These are phyloP conservation scores for Melanchra persicariae DNA, from an alignment of 2,888 invertebrate genomes.

Conservation along the genomic window DNA sequence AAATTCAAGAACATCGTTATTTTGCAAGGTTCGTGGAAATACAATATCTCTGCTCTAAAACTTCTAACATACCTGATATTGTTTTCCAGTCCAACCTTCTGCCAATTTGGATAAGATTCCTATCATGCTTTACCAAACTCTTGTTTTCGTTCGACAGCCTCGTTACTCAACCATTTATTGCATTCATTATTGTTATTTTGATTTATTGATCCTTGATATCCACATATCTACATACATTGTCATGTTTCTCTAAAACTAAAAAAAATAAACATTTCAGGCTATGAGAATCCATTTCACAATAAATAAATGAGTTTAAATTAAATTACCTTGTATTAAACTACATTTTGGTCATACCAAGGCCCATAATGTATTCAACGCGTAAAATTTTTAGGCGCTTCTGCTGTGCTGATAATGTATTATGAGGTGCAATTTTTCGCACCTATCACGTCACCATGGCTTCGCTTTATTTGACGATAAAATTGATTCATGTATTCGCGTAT, in stretches of 20 bases:
- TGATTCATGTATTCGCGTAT: background rate
- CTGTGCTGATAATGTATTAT: background rate
- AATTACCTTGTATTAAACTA: too few species aligned
- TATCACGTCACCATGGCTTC: conserved; percentile 2
- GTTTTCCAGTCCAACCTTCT: background rate
- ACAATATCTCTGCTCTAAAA: background rate
- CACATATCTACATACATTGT: too few species aligned
- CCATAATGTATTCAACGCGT: background rate
- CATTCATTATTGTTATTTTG: too few species aligned
- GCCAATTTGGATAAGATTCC: background rate
- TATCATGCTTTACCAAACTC: background rate
- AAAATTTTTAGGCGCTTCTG: background rate
- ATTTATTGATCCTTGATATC: too few species aligned
- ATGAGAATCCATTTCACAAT: too few species aligned
- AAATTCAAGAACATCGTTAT: too few species aligned
- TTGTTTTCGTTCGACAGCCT: background rate
- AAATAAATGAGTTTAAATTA: too few species aligned
- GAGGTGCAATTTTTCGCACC: conserved; percentile 36
- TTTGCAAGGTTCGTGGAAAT: background rate
- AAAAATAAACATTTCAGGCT: too few species aligned
- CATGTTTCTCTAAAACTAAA: too few species aligned
- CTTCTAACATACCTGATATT: background rate
- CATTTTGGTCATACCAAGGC: background rate
- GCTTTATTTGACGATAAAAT: conserved; percentile 19
- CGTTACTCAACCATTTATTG: too few species aligned